These are phyloP conservation scores for Zoanthus sansibaricus DNA, from an alignment of 92 coral and sea anemone genomes.

Conservation along the genomic window DNA sequence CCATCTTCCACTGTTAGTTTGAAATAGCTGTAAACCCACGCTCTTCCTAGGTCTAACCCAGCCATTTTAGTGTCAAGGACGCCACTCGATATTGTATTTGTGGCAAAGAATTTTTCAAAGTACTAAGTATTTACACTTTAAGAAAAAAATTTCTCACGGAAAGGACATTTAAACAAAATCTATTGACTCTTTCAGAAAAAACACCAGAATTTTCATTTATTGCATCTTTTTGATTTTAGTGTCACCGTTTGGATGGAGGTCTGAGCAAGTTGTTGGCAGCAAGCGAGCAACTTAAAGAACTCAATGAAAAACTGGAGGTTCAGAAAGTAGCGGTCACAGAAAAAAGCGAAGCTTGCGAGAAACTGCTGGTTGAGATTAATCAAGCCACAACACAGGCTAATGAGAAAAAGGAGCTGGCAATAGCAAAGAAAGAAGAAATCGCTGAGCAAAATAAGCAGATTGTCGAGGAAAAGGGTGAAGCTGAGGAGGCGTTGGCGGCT, in stretches of 20 bases:
- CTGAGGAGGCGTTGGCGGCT: conserved; percentile 92
- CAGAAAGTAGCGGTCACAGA: conserved; percentile 99
- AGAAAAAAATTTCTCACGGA: no score
- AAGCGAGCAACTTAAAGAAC: conserved; percentile 97
- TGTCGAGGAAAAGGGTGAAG: conserved; percentile 91
- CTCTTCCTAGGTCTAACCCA: no score
- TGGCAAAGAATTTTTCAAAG: no score
- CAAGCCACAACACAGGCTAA: conserved; percentile 92
- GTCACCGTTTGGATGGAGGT: conserved; percentile 98
- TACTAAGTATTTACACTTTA: no score
- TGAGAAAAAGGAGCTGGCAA: conserved; percentile 95
- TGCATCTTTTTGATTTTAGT: conserved; percentile 49
- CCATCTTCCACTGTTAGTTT: no score
- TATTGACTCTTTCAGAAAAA: background rate
- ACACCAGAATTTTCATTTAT: background rate
- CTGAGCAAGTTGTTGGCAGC: conserved; percentile 97
- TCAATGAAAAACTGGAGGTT: conserved; percentile 94
- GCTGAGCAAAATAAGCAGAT: conserved; percentile 91
- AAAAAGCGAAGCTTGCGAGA: conserved; percentile 99
- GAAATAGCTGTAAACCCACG: no score
- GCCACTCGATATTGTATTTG: no score
- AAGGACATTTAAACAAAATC: no score
- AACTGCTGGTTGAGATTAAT: conserved; percentile 83
- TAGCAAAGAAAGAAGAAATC: conserved; percentile 93
- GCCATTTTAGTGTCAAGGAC: no score